Percentiles rank a stretch among this genome's conserved stretches.
phyloP scores from a whole-genome alignment of 2,797 vertebrate genomes.

The Cetoscarus ocellatus region DNA sequence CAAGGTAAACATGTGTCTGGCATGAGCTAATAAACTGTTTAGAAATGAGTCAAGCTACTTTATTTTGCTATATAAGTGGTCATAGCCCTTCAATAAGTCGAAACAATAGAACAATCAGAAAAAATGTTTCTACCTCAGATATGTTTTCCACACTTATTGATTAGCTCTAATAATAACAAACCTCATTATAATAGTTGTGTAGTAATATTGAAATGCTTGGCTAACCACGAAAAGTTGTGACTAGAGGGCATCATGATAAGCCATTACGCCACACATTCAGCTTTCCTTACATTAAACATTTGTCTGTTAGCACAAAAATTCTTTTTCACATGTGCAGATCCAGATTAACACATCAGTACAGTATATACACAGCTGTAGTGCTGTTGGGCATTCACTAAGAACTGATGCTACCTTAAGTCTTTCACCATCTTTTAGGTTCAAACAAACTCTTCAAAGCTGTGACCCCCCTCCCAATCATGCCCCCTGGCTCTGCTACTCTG shows the following conservation, averaged over 20 bases:
- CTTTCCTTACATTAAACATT: slow-evolving; percentile 40
- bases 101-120: no score
- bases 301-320: slow-evolving; percentile 21
- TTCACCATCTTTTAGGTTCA: slow-evolving; percentile 73
- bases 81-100: no score
- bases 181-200: no score
- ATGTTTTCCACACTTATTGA: no score
- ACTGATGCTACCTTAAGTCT: slow-evolving; percentile 68
- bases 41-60: no score
- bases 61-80: no score
- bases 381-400: slow-evolving; percentile 46
- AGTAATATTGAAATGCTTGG: not conserved
- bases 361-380: slow-evolving; percentile 76
- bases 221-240: not conserved
- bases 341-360: slow-evolving; percentile 32
- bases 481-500: slow-evolving; percentile 70
- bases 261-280: slow-evolving; percentile 44
- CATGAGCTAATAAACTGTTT: no score
- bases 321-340: slow-evolving; percentile 21
- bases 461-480: slow-evolving; percentile 50
- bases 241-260: not conserved
- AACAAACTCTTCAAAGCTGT: slow-evolving; percentile 76
- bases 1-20: no score
- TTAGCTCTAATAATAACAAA: no score
- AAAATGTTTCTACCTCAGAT: no score